Conservation (phyloP, 2,888 invertebrate species). For the Ophonus ardosiacus region DNA sequence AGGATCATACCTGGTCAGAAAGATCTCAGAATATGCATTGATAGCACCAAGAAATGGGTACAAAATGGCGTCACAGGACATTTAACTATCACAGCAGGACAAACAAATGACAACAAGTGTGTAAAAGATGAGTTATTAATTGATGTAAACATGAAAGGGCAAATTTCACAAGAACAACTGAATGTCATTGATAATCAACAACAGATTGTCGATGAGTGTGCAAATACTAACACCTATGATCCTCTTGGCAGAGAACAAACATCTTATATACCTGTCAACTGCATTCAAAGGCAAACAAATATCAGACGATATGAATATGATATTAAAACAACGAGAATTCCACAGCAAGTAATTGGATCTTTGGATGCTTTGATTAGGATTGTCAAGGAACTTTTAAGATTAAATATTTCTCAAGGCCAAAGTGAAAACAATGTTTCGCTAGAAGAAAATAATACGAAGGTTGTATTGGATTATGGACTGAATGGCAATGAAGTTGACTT, state of each 20-base stretch:
- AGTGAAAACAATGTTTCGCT: slow-evolving; percentile 66
- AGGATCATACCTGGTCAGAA: slow-evolving; percentile 71
- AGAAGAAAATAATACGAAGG: slow-evolving; percentile 68
- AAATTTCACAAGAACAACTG: slow-evolving; percentile 72
- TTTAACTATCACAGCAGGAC: slow-evolving; percentile 70
- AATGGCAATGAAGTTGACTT: slow-evolving; percentile 68
- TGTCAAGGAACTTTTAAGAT: not conserved
- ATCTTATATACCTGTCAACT: slow-evolving; percentile 64
- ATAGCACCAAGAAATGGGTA: slow-evolving; percentile 70
- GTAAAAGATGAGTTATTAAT: slow-evolving; percentile 71
- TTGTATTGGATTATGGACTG: slow-evolving; percentile 69
- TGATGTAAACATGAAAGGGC: slow-evolving; percentile 71
- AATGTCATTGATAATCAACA: slow-evolving; percentile 62
- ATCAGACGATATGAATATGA: slow-evolving; percentile 72
- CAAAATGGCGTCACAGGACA: slow-evolving; percentile 70
- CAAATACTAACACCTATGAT: slow-evolving; percentile 67
- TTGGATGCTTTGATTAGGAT: not conserved
- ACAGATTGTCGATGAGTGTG: slow-evolving; percentile 68
- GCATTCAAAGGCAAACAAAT: slow-evolving; percentile 70
- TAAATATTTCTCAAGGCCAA: slow-evolving; percentile 64
- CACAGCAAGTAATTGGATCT: slow-evolving; percentile 47
- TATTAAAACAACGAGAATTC: slow-evolving; percentile 69
- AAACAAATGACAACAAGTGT: slow-evolving; percentile 71
- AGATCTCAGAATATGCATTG: slow-evolving; percentile 73
- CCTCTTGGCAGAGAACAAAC: slow-evolving; percentile 64